Evolutionary conservation across 2,888 invertebrate genomes (phyloP).

Genomic region (Eupithecia inturbata): DNA sequence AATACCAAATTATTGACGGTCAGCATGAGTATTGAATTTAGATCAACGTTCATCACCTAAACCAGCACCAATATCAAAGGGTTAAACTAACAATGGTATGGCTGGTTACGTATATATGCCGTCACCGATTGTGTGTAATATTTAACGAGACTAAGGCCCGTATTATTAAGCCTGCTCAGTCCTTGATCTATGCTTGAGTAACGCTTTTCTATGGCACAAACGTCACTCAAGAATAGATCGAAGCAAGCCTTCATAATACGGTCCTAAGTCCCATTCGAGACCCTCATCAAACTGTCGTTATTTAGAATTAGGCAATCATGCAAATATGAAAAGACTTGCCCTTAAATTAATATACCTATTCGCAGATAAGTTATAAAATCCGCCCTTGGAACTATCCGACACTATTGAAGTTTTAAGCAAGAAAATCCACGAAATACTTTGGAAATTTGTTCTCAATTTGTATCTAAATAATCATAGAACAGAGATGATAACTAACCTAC

Average conservation of each 20-base stretch:
- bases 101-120: neutral
- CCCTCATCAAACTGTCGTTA: conserved; percentile 4
- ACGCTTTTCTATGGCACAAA: no score
- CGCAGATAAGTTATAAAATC: no score
- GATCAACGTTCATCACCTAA: neutral
- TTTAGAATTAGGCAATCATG: neutral
- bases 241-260: no score
- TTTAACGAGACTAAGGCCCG: neutral
- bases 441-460: no score
- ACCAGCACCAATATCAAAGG: neutral
- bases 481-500: neutral
- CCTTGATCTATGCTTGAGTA: no score
- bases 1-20: neutral
- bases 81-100: neutral
- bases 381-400: no score
- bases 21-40: no score
- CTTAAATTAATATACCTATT: neutral
- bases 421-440: no score
- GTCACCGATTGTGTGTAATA: neutral
- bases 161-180: no score
- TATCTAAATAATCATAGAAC: neutral
- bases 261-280: no score
- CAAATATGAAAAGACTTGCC: neutral
- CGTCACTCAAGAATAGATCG: no score
- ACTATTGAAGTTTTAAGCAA: no score